Evolutionary conservation across 1,140 invertebrate genomes (phyloP).

Genomic region (Patella vulgata): DNA sequence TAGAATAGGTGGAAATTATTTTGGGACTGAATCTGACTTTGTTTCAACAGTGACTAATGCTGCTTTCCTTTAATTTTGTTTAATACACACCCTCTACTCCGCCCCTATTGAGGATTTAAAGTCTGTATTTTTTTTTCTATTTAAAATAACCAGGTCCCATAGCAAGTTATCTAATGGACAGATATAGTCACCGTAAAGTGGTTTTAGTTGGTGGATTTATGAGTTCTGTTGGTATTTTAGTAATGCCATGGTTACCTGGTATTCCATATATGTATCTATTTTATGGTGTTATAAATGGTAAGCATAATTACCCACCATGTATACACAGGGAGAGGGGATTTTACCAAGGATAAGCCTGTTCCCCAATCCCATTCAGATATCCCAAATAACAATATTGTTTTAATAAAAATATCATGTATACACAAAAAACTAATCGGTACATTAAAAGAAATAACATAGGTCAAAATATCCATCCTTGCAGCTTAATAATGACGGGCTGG

Average conservation of each 20-base stretch:
- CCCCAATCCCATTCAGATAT: no score
- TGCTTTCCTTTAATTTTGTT: no score
- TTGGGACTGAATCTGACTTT: no score
- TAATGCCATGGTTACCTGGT: constrained; percentile 35
- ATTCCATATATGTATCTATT: constrained; percentile 33
- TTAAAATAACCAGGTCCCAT: constrained; percentile 37
- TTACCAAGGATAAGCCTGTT: background rate
- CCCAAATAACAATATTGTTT: background rate
- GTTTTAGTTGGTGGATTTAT: constrained; percentile 35
- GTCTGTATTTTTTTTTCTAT: no score
- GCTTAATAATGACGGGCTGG: constrained; percentile 6
- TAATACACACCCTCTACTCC: no score
- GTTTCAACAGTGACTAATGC: no score
- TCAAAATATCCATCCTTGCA: background rate
- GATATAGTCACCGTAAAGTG: constrained; percentile 36
- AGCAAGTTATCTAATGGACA: constrained; percentile 42
- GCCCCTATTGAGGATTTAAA: no score
- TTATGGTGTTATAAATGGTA: constrained; percentile 45
- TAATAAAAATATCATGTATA: background rate
- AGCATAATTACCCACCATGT: background rate
- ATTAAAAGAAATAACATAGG: background rate
- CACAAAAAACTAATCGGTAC: no score
- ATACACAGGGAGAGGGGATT: background rate
- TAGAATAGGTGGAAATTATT: no score
- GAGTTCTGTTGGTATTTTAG: constrained; percentile 29